Conservation (phyloP, 30 jellyfish, hydroid and myxozoan genomes). For the Rhopilema esculentum region DNA sequence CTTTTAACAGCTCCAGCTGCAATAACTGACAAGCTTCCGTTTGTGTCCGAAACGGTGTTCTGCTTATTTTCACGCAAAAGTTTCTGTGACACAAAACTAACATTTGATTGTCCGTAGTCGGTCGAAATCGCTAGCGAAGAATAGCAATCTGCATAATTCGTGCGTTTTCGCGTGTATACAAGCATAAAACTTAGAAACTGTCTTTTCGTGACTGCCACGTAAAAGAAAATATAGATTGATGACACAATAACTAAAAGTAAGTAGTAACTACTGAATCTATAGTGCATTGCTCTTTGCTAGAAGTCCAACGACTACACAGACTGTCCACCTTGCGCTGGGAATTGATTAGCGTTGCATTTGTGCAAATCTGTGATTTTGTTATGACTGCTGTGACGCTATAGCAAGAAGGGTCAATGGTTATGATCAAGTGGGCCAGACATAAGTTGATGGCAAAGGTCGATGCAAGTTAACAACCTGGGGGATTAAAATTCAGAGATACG, state of each 20-base stretch:
- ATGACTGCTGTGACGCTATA: too few relatives aligned
- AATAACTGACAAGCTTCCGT: not conserved
- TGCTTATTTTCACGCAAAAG: not conserved
- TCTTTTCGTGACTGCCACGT: not conserved
- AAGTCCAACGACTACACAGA: not conserved
- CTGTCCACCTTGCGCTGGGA: not conserved
- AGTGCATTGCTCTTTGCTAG: not conserved
- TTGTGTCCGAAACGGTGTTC: not conserved
- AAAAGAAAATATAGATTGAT: not conserved
- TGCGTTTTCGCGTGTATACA: not conserved
- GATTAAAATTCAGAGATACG: too few relatives aligned
- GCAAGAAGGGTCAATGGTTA: too few relatives aligned
- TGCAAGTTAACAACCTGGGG: too few relatives aligned
- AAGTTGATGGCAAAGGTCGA: too few relatives aligned
- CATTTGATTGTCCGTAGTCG: not conserved
- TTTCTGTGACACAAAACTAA: not conserved
- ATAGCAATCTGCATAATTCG: not conserved
- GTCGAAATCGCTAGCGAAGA: too few relatives aligned
- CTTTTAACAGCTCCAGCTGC: not conserved
- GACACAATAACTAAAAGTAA: not conserved
- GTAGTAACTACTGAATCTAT: not conserved
- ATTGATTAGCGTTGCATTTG: not conserved
- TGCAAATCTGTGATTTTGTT: not conserved
- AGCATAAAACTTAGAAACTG: not conserved
- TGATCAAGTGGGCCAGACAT: too few relatives aligned